phyloP scores from a whole-genome alignment of 2,113 vertebrate species.

The Meriones unguiculatus region DNA sequence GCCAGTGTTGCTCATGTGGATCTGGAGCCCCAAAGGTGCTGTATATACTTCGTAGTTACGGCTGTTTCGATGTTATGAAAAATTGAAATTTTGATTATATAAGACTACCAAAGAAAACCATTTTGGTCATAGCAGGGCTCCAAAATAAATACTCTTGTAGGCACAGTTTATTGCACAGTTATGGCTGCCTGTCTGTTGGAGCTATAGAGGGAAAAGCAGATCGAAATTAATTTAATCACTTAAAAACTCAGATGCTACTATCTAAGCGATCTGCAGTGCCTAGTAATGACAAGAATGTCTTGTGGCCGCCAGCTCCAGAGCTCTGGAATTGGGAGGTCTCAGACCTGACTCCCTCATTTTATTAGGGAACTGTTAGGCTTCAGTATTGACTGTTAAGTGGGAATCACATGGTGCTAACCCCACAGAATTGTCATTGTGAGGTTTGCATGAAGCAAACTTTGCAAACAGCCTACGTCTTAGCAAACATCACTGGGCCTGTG shows the following conservation, averaged over 20 bases:
- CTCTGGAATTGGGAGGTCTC: background rate
- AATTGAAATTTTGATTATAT: background rate
- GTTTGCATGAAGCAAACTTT: background rate
- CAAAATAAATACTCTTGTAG: background rate
- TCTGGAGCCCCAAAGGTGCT: background rate
- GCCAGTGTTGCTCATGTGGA: background rate
- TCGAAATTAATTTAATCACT: background rate
- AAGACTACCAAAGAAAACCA: constrained; percentile 10
- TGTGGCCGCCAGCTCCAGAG: background rate
- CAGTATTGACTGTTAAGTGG: background rate
- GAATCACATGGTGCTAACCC: background rate
- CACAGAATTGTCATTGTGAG: background rate
- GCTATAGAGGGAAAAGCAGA: background rate
- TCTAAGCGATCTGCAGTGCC: background rate
- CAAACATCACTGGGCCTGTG: background rate
- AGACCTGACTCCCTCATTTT: background rate
- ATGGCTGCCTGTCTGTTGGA: background rate
- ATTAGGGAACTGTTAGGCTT: background rate
- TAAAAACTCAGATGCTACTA: background rate
- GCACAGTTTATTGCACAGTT: background rate
- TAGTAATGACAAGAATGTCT: background rate
- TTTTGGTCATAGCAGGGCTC: background rate
- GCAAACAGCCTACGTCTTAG: background rate
- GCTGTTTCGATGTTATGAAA: background rate
- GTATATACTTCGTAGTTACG: background rate